A percentile compares a stretch with the other conserved stretches of the same genome.
These are phyloP conservation scores for Urocyon cinereoargenteus DNA, from an alignment of 2,797 vertebrate species.

Conservation along the genomic window DNA sequence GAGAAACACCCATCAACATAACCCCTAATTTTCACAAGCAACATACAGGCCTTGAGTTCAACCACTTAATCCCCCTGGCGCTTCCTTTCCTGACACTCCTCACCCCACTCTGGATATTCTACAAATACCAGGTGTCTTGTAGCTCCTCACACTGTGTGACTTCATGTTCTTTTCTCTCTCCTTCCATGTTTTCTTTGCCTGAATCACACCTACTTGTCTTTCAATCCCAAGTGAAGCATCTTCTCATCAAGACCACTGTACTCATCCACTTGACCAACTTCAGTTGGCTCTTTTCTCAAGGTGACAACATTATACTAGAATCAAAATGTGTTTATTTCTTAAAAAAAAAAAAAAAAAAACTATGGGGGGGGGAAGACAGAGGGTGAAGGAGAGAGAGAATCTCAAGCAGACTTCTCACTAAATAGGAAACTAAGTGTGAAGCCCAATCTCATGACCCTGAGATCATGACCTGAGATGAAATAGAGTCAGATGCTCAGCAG, in stretches of 20 bases:
- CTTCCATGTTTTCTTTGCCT: background rate
- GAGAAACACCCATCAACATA: background rate
- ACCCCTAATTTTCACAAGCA: background rate
- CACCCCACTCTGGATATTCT: background rate
- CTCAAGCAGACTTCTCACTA: background rate
- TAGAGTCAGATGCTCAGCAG: background rate
- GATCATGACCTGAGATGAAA: background rate
- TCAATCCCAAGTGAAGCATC: background rate
- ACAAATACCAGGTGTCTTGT: background rate
- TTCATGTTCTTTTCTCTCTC: background rate
- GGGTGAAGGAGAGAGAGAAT: background rate
- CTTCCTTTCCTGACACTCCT: background rate
- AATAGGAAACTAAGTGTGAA: background rate
- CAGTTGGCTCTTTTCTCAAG: too few relatives aligned
- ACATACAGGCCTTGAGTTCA: background rate
- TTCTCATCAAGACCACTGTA: too few relatives aligned
- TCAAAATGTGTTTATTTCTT: background rate
- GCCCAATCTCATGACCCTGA: background rate
- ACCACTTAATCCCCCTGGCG: rapidly evolving
- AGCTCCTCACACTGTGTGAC: too few relatives aligned
- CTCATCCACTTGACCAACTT: background rate
- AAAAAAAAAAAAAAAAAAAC: too few relatives aligned
- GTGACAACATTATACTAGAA: background rate
- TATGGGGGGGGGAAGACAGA: background rate
- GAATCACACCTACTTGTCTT: too few relatives aligned